phyloP scores from a whole-genome alignment of 1,140 invertebrate species.

The Oncopeltus fasciatus region DNA sequence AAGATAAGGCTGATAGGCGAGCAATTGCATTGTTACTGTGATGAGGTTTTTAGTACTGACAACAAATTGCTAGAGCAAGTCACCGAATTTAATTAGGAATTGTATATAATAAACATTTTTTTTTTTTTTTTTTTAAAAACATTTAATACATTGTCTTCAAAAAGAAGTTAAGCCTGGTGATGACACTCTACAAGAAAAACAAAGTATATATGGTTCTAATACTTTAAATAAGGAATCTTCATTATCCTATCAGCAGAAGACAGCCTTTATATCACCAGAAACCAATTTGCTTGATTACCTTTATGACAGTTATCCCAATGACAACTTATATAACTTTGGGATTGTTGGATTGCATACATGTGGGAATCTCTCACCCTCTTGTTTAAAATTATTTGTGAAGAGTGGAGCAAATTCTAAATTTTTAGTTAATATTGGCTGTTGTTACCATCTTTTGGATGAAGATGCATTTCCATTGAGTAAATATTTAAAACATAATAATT shows the following conservation, averaged over 20 bases:
- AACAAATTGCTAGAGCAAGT: no score
- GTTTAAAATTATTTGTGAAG: conserved; percentile 53
- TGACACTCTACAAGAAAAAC: no score
- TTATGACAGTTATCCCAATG: conserved; percentile 30
- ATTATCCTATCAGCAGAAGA: no score
- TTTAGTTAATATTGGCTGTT: conserved; percentile 74
- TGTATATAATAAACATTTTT: no score
- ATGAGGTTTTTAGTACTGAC: no score
- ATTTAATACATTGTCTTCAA: background rate
- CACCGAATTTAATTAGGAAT: no score
- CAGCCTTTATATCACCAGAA: conserved; percentile 23
- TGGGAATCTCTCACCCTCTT: conserved; percentile 62
- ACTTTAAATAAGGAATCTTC: no score
- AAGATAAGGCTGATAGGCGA: no score
- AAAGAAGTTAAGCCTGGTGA: no score
- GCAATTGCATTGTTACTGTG: no score
- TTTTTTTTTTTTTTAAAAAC: background rate
- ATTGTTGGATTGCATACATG: conserved; percentile 70
- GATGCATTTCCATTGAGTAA: conserved; percentile 52
- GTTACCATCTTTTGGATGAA: conserved; percentile 74
- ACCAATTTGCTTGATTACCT: conserved; percentile 37
- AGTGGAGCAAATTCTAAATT: conserved; percentile 37
- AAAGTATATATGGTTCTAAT: no score
- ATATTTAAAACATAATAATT: conserved; percentile 37
- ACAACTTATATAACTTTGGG: conserved; percentile 12